Percentiles rank a stretch among this genome's conserved stretches.
Evolutionary conservation across 1,140 invertebrate species (phyloP).

Genomic region (Nymphalis io): DNA sequence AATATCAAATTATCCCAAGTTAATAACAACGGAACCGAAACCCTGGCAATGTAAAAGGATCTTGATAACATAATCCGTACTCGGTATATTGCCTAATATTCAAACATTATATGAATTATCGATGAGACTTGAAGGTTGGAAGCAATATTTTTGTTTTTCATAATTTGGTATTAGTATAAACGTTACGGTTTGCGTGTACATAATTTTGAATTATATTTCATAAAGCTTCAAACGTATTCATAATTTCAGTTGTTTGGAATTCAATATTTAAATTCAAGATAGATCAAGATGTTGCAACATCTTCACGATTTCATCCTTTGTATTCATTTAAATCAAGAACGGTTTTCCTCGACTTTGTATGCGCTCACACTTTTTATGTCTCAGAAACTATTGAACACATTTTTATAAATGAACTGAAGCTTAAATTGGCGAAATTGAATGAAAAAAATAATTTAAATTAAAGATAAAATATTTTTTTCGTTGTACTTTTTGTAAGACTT

Average conservation of each 20-base stretch:
- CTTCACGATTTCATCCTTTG: not conserved
- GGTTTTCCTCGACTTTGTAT: not conserved
- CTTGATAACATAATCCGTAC: constrained; percentile 2
- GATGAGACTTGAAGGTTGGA: not conserved
- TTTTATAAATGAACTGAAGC: not conserved
- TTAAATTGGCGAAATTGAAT: no score
- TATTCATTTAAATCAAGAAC: constrained; percentile 1
- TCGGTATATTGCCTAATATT: not conserved
- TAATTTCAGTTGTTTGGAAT: not conserved
- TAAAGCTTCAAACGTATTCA: not conserved
- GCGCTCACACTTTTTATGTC: not conserved
- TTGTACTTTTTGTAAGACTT: no score
- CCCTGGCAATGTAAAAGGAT: constrained; percentile 7
- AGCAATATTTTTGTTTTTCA: not conserved
- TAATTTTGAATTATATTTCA: not conserved
- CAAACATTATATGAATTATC: not conserved
- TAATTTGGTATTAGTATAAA: not conserved
- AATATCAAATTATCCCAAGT: constrained; percentile 8
- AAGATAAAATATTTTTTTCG: no score
- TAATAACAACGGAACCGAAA: not conserved
- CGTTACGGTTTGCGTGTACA: not conserved
- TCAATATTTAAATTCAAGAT: not conserved
- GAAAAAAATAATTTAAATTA: no score
- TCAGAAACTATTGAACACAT: not conserved
- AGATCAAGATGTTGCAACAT: constrained; percentile 8